phyloP scores from a whole-genome alignment of 1,140 invertebrate genomes.

The Halictus rubicundus region DNA sequence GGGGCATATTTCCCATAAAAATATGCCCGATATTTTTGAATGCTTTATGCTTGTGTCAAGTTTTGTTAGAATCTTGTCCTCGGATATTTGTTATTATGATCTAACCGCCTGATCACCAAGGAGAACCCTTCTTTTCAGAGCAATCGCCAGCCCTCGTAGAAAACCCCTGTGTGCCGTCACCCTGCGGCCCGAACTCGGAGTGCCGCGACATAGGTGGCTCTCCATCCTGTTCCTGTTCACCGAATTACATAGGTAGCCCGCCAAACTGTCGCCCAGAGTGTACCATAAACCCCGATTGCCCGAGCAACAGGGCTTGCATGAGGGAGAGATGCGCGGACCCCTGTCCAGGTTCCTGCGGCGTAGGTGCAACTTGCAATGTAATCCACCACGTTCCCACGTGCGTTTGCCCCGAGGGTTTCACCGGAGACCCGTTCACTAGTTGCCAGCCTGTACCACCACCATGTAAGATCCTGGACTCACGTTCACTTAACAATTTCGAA shows the following conservation, averaged over 20 bases:
- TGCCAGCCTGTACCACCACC: constrained; percentile 74
- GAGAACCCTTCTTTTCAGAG: constrained; percentile 21
- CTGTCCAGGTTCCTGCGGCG: constrained; percentile 82
- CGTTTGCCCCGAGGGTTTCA: constrained; percentile 80
- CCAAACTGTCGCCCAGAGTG: constrained; percentile 87
- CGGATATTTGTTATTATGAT: too few species aligned
- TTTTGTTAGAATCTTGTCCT: too few species aligned
- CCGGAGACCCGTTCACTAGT: constrained; percentile 80
- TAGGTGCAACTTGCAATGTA: constrained; percentile 82
- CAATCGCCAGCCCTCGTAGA: constrained; percentile 33
- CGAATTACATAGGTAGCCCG: constrained; percentile 82
- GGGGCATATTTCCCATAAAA: too few species aligned
- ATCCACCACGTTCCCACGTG: constrained; percentile 83
- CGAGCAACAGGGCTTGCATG: constrained; percentile 83
- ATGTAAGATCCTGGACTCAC: constrained; percentile 6
- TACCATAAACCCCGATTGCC: constrained; percentile 85
- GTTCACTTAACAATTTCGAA: too few species aligned
- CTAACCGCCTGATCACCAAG: too few species aligned
- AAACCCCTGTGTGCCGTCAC: constrained; percentile 81
- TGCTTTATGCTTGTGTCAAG: too few species aligned
- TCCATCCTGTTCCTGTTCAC: constrained; percentile 84
- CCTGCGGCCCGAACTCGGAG: constrained; percentile 80
- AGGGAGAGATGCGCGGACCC: constrained; percentile 83
- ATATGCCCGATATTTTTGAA: too few species aligned
- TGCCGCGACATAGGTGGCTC: constrained; percentile 73